Evolutionary conservation across 1,140 invertebrate species (phyloP).

Genomic region (Neodiprion fabricii): DNA sequence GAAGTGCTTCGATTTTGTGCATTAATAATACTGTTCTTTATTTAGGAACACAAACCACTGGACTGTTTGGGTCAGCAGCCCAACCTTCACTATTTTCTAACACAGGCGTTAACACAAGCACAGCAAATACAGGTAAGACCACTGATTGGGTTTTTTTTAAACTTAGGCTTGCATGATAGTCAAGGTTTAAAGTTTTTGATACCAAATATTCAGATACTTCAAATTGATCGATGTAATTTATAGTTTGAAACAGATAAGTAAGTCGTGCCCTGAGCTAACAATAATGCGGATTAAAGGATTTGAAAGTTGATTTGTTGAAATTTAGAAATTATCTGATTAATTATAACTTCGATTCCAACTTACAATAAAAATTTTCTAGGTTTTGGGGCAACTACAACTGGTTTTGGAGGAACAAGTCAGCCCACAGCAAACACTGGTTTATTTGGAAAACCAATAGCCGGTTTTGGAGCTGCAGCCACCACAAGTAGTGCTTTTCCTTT

Average conservation of each 20-base stretch:
- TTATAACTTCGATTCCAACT: neutral
- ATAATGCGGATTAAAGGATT: too few relatives aligned
- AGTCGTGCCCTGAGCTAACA: too few relatives aligned
- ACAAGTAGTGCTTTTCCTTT: conserved; percentile 66
- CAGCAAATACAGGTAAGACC: conserved; percentile 47
- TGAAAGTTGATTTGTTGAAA: too few relatives aligned
- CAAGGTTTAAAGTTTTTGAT: too few relatives aligned
- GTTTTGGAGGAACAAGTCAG: conserved; percentile 62
- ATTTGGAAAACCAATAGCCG: conserved; percentile 58
- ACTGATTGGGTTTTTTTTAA: too few relatives aligned
- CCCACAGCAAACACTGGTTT: conserved; percentile 53
- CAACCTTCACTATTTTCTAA: conserved; percentile 61
- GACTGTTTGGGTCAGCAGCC: conserved; percentile 64
- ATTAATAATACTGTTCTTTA: conserved; percentile 11
- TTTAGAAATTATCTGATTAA: too few relatives aligned
- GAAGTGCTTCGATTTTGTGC: neutral
- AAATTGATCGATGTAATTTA: too few relatives aligned
- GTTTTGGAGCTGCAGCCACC: conserved; percentile 65
- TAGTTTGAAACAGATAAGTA: too few relatives aligned
- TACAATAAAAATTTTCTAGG: conserved; percentile 26
- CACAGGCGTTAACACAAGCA: conserved; percentile 51
- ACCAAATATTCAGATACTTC: too few relatives aligned
- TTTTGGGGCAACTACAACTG: conserved; percentile 62
- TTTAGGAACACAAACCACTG: conserved; percentile 51
- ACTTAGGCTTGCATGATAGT: too few relatives aligned